phyloP scores from a whole-genome alignment of 2,888 invertebrate species.

The Tridacna gigas region DNA sequence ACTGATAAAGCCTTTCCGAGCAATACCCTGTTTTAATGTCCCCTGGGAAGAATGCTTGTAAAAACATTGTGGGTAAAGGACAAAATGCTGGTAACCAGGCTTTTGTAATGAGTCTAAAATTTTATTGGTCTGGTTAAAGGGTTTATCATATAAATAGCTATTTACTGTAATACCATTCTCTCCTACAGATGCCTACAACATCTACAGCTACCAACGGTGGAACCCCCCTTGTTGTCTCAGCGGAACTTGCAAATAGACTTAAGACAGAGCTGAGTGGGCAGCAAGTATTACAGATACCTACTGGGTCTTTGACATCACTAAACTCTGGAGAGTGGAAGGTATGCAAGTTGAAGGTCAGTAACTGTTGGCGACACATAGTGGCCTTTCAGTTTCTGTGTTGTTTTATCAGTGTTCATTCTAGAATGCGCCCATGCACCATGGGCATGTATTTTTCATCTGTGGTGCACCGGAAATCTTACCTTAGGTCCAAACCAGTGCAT shows the following conservation, averaged over 20 bases:
- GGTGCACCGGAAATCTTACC: too few relatives aligned
- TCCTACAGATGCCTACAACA: constrained; percentile 22
- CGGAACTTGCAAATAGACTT: constrained; percentile 77
- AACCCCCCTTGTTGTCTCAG: constrained; percentile 48
- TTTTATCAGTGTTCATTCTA: too few relatives aligned
- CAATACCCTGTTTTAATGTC: background rate
- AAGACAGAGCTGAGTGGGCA: constrained; percentile 73
- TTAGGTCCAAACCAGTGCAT: too few relatives aligned
- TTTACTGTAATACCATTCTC: background rate
- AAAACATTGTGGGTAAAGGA: background rate
- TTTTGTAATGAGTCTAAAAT: background rate
- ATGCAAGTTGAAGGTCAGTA: constrained; percentile 73
- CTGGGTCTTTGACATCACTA: constrained; percentile 59
- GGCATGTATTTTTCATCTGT: too few relatives aligned
- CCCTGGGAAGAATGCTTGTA: background rate
- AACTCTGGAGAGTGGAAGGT: constrained; percentile 76
- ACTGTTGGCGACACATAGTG: too few relatives aligned
- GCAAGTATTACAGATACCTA: constrained; percentile 75
- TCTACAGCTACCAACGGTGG: constrained; percentile 45
- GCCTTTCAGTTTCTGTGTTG: too few relatives aligned
- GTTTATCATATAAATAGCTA: background rate
- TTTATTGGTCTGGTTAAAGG: background rate
- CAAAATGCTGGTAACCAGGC: background rate
- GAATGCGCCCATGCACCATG: too few relatives aligned
- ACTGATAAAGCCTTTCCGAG: too few relatives aligned